Conservation (phyloP, 2,888 invertebrate species). For the Acanthosepion lycidas region DNA sequence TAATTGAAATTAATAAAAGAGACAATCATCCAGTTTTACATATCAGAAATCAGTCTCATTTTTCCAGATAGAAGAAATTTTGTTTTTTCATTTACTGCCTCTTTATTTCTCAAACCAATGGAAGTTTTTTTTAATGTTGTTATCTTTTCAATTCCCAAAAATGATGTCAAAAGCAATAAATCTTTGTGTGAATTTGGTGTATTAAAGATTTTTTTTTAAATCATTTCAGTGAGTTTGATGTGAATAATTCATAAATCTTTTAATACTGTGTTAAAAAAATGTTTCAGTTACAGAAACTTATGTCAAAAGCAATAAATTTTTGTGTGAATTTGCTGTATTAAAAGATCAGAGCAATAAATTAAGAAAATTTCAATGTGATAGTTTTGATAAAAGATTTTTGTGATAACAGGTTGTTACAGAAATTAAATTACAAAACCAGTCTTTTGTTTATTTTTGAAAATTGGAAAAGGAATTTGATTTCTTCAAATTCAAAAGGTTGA, state of each 20-base stretch:
- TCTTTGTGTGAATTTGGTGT: neutral
- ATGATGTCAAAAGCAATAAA: neutral
- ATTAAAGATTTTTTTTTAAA: neutral
- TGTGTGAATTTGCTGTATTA: neutral
- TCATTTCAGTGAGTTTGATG: neutral
- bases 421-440: neutral
- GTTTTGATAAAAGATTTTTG: neutral
- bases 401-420: neutral
- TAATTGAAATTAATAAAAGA: neutral
- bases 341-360: slow-evolving; percentile 18
- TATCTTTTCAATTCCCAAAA: neutral
- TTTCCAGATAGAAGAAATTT: neutral
- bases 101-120: neutral
- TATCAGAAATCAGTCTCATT: slow-evolving; percentile 22
- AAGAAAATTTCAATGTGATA: neutral
- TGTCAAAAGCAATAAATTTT: neutral
- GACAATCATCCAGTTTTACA: slow-evolving; percentile 33
- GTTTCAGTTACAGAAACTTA: neutral
- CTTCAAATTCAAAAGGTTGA: neutral
- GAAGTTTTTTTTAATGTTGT: neutral
- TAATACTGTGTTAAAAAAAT: neutral
- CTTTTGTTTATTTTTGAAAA: slow-evolving; percentile 17
- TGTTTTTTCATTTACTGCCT: neutral
- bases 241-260: neutral
- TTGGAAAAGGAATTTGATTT: neutral